Conservation (phyloP, 1,140 invertebrate genomes). For the Drosophila pseudoobscura region DNA sequence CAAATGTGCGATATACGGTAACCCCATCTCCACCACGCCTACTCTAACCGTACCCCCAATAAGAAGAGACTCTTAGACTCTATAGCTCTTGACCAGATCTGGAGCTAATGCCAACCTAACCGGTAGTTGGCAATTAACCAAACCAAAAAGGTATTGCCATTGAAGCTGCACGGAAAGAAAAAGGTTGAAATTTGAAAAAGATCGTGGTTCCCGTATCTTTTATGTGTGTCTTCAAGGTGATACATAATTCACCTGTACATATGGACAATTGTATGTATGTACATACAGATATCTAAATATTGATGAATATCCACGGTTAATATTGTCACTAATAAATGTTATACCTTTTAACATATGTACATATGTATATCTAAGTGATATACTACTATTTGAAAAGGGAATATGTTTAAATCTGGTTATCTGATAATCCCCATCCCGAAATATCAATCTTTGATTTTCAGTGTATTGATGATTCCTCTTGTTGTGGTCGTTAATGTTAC, state of each 20-base stretch:
- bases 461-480: conserved; percentile 13
- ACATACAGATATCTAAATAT: neutral
- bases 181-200: conserved; percentile 19
- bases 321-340: too few relatives aligned
- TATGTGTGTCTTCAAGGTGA: too few relatives aligned
- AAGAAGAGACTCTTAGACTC: neutral
- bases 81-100: conserved; percentile 28
- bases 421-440: too few relatives aligned
- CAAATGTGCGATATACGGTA: conserved; percentile 57
- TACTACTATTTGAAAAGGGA: too few relatives aligned
- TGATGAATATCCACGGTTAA: neutral
- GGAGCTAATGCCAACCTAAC: conserved; percentile 39
- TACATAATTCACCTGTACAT: neutral
- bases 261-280: neutral
- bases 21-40: neutral
- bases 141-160: conserved; percentile 37
- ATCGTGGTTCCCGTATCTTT: too few relatives aligned
- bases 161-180: conserved; percentile 43
- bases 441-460: too few relatives aligned
- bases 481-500: conserved; percentile 26
- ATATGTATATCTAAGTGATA: too few relatives aligned
- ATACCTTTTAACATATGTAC: too few relatives aligned
- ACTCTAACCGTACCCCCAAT: neutral
- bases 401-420: too few relatives aligned
- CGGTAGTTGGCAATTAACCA: conserved; percentile 70